Conservation (phyloP, 2,797 vertebrate species). For the Heteromormyrus szaboi region DNA sequence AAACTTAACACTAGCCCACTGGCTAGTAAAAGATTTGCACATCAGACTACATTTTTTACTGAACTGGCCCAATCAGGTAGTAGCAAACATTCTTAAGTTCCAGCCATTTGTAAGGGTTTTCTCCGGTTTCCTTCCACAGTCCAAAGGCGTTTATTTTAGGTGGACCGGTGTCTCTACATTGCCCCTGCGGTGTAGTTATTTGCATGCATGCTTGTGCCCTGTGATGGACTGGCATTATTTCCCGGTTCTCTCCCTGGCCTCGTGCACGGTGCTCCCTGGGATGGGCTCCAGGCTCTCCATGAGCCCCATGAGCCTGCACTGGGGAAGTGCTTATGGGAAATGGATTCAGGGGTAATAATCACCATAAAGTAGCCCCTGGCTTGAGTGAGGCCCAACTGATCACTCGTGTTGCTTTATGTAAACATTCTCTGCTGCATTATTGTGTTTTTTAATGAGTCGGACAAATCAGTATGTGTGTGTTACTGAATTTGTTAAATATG, state of each 20-base stretch:
- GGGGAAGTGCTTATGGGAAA: neutral
- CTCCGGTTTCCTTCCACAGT: neutral
- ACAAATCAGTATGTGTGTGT: neutral
- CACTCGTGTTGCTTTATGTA: neutral
- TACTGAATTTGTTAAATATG: neutral
- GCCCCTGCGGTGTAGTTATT: neutral
- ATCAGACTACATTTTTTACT: neutral
- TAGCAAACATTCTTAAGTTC: neutral
- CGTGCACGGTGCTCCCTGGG: neutral
- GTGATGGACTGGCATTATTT: neutral
- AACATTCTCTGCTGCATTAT: neutral
- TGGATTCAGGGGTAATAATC: neutral
- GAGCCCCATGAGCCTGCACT: neutral
- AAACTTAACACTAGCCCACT: neutral
- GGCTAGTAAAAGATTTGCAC: neutral
- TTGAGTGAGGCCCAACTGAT: neutral
- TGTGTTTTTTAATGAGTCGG: neutral
- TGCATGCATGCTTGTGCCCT: neutral
- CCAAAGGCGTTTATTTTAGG: neutral
- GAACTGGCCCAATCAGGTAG: neutral
- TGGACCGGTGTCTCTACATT: neutral
- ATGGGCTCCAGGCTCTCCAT: neutral
- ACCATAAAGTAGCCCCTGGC: neutral
- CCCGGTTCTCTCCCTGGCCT: neutral
- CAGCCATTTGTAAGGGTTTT: neutral